Evolutionary conservation across 2,888 invertebrate genomes (phyloP), one percentile per base, ranked within the genome.

Genomic region (Clivina fossor): DNA sequence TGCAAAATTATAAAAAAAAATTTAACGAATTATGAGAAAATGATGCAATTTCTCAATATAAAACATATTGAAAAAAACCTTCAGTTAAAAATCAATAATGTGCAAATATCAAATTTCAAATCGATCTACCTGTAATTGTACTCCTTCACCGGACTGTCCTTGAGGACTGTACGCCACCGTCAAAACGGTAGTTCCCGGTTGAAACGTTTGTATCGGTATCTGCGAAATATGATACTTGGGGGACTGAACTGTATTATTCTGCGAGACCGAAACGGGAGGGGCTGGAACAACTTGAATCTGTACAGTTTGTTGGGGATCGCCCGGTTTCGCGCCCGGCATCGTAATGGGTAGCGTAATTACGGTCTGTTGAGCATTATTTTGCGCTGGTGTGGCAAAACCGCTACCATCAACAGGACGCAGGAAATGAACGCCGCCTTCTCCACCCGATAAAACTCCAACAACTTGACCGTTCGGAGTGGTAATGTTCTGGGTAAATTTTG

Each of bases 301-400:
- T 32, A 90, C 85, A 32, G 87, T 88, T 63, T 83, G 85, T 63
- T 86, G 86, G 1, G 88, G 86, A 66, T 89, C 89, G 62, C 84
- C 85, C 40, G 84, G 84, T 64, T 88, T 88, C 1, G 81, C 76
- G 3, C 88, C 88, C 1, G 88, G 87, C 73, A 89, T 81, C 8
- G 86, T 80, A 62, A 89, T 87, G 22, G 89, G 90, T 69, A 90
- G 73, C n/a, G 88, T 84, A 64, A 90, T 88, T 62, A 88, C 78
- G 58, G 83, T 86, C 63, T 83, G 85, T 46, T 66, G 65, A 3
- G 49, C 48, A 20, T 57, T 46, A 16, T 54, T 66, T 13, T 64
- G 63, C 24, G 65, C 63, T 24, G 62, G 70, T 58, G 64, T 76
- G 57, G 79, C 76, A 65, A 74, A 74, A 3, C 72, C 66, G 64